Evolutionary conservation across 2,797 vertebrate genomes (phyloP).

Genomic region (Cygnus olor): DNA sequence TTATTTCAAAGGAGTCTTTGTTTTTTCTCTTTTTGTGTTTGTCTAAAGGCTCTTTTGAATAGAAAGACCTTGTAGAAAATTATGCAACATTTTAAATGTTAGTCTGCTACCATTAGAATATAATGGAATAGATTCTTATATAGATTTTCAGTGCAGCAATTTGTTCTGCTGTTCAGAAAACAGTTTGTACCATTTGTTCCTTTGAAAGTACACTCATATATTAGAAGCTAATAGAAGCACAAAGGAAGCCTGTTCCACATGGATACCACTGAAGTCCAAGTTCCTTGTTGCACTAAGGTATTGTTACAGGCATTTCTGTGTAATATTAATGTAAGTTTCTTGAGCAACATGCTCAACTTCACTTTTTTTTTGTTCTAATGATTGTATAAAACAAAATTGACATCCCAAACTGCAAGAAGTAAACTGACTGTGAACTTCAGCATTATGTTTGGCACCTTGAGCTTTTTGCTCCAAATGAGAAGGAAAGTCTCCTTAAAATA

Average conservation of each 20-base stretch:
- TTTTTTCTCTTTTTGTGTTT: neutral
- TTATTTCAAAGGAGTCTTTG: neutral
- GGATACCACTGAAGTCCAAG: neutral
- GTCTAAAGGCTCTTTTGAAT: neutral
- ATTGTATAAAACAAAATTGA: conserved; percentile 5
- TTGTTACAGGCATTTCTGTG: neutral
- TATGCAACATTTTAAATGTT: neutral
- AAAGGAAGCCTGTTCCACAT: neutral
- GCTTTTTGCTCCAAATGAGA: conserved; percentile 31
- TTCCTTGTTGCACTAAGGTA: neutral
- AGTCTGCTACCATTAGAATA: neutral
- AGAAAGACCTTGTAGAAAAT: neutral
- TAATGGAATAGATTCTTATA: neutral
- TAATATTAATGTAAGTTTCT: neutral
- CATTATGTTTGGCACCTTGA: conserved; percentile 29
- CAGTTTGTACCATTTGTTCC: neutral
- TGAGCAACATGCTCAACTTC: neutral
- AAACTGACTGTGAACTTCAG: conserved; percentile 19
- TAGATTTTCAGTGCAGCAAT: neutral
- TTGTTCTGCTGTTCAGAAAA: neutral
- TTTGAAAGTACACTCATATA: neutral
- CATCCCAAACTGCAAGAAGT: neutral
- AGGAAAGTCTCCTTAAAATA: conserved; percentile 26
- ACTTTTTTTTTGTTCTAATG: neutral
- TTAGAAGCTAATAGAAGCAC: conserved; percentile 6